phyloP scores from a whole-genome alignment of 1,140 invertebrate species.

The Brachystomella parvula region DNA sequence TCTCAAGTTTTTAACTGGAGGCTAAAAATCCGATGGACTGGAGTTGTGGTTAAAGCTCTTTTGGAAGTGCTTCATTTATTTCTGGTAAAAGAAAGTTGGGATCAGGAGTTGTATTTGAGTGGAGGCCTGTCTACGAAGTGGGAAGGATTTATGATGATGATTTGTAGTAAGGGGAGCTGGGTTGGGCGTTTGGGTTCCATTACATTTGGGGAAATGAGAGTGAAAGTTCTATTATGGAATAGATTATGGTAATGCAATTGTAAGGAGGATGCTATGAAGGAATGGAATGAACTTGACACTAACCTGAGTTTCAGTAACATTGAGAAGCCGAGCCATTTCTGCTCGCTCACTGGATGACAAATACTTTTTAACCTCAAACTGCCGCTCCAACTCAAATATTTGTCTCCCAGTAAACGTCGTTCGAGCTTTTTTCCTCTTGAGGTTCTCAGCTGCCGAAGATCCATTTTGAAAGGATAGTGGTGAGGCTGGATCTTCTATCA shows the following conservation, averaged over 20 bases:
- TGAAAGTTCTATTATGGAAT: conserved; percentile 19
- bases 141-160: conserved; percentile 9
- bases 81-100: too few species aligned
- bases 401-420: conserved; percentile 91
- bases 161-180: not conserved
- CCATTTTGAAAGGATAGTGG: conserved; percentile 15
- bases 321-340: conserved; percentile 85
- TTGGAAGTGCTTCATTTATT: too few species aligned
- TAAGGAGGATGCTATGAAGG: not conserved
- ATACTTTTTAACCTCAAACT: conserved; percentile 94
- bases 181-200: not conserved
- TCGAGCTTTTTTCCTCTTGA: conserved; percentile 85
- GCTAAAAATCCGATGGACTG: too few species aligned
- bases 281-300: conserved; percentile 21
- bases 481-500: conserved; percentile 5
- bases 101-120: not conserved
- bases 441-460: conserved; percentile 48
- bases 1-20: too few species aligned
- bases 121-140: not conserved
- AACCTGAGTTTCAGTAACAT: conserved; percentile 93
- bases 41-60: too few species aligned
- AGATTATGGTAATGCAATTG: conserved; percentile 14
- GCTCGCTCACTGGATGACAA: conserved; percentile 87
- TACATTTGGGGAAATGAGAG: conserved; percentile 12
- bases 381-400: conserved; percentile 91